Evolutionary conservation across 92 coral and sea anemone genomes (phyloP).

Genomic region (Virgularia gustaviana): DNA sequence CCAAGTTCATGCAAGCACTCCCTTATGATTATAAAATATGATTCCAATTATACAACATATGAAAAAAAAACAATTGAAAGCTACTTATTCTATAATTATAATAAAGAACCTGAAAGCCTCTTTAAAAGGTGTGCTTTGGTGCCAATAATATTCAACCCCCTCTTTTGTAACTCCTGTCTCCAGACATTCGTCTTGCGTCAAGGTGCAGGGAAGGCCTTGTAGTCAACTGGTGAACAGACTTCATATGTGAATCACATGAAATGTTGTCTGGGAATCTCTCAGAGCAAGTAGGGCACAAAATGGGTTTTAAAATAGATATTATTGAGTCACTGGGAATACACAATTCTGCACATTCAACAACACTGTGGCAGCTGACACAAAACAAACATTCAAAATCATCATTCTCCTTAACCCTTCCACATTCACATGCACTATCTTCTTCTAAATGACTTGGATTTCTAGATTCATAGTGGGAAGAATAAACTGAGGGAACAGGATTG

Average conservation of each 20-base stretch:
- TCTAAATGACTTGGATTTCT: constrained; percentile 32
- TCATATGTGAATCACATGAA: not conserved
- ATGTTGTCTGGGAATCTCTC: constrained; percentile 1
- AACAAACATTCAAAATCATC: not conserved
- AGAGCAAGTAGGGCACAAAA: not conserved
- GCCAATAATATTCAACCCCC: too few species aligned
- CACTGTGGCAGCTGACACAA: not conserved
- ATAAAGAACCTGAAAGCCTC: too few species aligned
- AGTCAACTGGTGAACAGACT: constrained; percentile 7
- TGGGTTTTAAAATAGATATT: not conserved
- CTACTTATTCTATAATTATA: too few species aligned
- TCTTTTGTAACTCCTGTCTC: too few species aligned
- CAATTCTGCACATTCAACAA: constrained; percentile 1
- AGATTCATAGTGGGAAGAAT: constrained; percentile 44
- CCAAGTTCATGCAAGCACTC: too few species aligned
- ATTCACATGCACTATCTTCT: constrained; percentile 38
- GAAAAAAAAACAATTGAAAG: too few species aligned
- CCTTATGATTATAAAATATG: too few species aligned
- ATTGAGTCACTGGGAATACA: not conserved
- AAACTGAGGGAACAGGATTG: constrained; percentile 51
- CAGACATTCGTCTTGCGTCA: too few species aligned
- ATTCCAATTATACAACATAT: too few species aligned
- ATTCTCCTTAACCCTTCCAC: constrained; percentile 27
- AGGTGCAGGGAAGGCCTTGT: too few species aligned
- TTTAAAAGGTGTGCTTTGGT: too few species aligned